Evolutionary conservation across 1,140 invertebrate genomes (phyloP), one percentile per base, ranked within the genome.

Genomic region (Holcopasites calliopsidis): DNA sequence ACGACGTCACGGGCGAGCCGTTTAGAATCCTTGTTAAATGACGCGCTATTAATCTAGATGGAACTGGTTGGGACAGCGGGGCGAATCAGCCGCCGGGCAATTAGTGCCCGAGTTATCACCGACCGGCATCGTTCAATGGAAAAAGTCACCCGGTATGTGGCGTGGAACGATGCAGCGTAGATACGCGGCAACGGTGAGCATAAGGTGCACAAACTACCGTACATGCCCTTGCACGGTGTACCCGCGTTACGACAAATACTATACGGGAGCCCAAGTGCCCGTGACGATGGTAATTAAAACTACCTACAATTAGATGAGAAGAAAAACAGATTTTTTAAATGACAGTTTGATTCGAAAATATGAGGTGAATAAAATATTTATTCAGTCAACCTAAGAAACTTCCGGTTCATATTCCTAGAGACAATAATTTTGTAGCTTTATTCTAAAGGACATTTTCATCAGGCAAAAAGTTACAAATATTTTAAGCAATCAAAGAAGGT

Each of bases 181-280:
- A 84, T 84, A 84, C 52, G 82, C 70, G 66, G 54, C 64, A 40
- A 61, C 65, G 71, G 80, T 35, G 80, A 77, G 77, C 70, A 83
- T 73, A 85, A 85, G 77, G 73, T 85, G 83, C 83, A 80, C 74
- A 75, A 82, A 77, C 76, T 74, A 79, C 76, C 38, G 55, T 21
- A 8, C 66, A 28, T 50, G 49, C 23, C 8, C n/a, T 6, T 11
- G 23, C 50, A 28, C 50, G 50, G 44, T 13, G 16, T n/a, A 40
- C 42, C 13, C 38, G 16, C 40, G 38, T 18, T 18, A 10, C 10
- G 42, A 11, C 44, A 11, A 47, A 47, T n/a, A 47, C 44, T n/a
- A n/a, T n/a, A n/a, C n/a, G n/a, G n/a, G n/a, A n/a, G n/a, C n/a
- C n/a, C n/a, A n/a, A n/a, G n/a, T n/a, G 44, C 44, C n/a, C 44